These are phyloP conservation scores for Pelmatolapia mariae DNA, from an alignment of 2,113 vertebrate species.

Conservation along the genomic window DNA sequence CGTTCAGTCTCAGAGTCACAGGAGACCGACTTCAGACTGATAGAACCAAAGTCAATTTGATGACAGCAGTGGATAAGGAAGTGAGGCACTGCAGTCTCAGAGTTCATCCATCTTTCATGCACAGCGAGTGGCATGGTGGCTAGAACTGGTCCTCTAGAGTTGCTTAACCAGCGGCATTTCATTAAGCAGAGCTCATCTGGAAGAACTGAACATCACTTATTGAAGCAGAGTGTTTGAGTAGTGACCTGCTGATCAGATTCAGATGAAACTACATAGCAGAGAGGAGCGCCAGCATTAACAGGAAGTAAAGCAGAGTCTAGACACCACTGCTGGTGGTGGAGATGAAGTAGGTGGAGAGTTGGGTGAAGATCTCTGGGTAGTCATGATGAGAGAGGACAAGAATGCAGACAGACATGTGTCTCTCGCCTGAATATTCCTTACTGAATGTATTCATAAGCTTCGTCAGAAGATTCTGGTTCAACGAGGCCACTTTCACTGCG, in stretches of 20 bases:
- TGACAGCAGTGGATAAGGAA: not conserved
- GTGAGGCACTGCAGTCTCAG: not conserved
- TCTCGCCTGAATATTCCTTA: not conserved
- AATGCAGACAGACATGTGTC: not conserved
- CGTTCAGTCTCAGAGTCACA: not conserved
- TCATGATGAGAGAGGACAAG: not conserved
- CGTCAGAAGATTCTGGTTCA: not conserved
- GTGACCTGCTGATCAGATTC: not conserved
- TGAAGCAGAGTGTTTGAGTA: not conserved
- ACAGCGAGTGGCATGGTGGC: not conserved
- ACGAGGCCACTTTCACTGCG: not conserved
- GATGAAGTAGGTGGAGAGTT: not conserved
- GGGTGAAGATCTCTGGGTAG: not conserved
- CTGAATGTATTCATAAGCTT: not conserved
- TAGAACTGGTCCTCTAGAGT: not conserved
- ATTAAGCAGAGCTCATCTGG: not conserved
- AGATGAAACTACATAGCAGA: not conserved
- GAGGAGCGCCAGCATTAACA: not conserved
- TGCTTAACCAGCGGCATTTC: not conserved
- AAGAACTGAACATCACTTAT: not conserved
- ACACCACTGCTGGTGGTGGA: not conserved
- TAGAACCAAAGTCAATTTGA: not conserved
- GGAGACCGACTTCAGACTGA: not conserved
- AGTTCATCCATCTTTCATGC: not conserved
- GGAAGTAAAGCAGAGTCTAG: not conserved